Evolutionary conservation across 1,140 invertebrate species (phyloP).

Genomic region (Leptonema lineaticorne): DNA sequence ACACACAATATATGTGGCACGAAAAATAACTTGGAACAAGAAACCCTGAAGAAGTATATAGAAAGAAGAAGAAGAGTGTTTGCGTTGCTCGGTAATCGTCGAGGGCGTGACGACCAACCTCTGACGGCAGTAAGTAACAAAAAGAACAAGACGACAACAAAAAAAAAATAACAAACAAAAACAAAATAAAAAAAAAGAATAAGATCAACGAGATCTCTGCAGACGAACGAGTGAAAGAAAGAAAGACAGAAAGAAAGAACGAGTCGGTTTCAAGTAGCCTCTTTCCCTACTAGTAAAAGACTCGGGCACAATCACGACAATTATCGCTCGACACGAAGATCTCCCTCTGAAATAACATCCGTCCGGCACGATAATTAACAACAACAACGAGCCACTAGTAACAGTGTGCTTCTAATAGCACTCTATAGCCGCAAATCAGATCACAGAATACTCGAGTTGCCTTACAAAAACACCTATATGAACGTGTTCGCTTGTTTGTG

Average conservation of each 20-base stretch:
- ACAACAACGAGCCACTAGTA: background rate
- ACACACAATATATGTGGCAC: background rate
- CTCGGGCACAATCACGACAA: conserved; percentile 6
- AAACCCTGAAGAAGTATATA: too few species aligned
- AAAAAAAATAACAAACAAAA: too few species aligned
- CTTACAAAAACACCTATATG: background rate
- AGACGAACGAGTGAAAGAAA: background rate
- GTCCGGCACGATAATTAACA: conserved; percentile 12
- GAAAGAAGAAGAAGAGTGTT: conserved; percentile 9
- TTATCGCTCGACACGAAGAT: conserved; percentile 15
- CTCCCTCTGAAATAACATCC: conserved; percentile 14
- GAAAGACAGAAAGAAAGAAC: background rate
- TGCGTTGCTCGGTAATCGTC: conserved; percentile 17
- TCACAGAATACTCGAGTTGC: background rate
- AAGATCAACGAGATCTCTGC: background rate
- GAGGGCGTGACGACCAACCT: conserved; percentile 21
- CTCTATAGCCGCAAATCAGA: background rate
- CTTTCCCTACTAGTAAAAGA: too few species aligned
- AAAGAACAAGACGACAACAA: too few species aligned
- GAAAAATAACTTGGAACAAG: too few species aligned
- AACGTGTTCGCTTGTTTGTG: too few species aligned
- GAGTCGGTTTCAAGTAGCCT: background rate
- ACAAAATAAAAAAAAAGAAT: background rate
- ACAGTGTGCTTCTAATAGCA: background rate
- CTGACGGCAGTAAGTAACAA: too few species aligned